phyloP scores from a whole-genome alignment of 2,888 invertebrate species.

The Caenorhabditis plicata region DNA sequence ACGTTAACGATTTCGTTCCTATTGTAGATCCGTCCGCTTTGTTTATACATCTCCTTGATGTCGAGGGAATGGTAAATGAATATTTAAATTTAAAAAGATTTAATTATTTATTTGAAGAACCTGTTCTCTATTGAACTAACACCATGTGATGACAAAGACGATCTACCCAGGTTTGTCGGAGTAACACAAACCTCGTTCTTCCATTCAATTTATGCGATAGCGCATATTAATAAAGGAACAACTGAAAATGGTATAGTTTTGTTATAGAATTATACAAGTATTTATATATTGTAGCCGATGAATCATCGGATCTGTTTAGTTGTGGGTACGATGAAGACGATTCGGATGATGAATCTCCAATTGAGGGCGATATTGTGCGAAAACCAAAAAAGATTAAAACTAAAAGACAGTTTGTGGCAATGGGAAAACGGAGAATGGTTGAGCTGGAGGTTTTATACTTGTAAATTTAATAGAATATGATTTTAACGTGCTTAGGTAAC shows the following conservation, averaged over 20 bases:
- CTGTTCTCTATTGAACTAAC: conserved; percentile 76
- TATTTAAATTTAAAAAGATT: neutral
- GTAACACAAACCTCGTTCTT: conserved; percentile 44
- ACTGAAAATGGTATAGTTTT: conserved; percentile 9
- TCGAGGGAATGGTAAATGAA: conserved; percentile 76
- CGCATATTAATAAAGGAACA: conserved; percentile 11
- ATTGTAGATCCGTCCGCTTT: conserved; percentile 19
- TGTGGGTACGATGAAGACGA: conserved; percentile 14
- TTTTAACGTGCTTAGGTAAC: too few relatives aligned
- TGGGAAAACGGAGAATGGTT: conserved; percentile 25
- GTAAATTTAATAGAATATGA: too few relatives aligned
- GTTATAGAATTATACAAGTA: neutral
- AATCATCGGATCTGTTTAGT: conserved; percentile 14
- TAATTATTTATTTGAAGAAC: conserved; percentile 67
- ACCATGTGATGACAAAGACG: conserved; percentile 7
- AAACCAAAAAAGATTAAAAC: conserved; percentile 6
- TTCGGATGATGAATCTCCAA: conserved; percentile 4
- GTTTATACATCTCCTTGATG: conserved; percentile 77
- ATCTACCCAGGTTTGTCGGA: conserved; percentile 28
- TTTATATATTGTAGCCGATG: conserved; percentile 2
- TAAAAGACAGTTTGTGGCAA: conserved; percentile 23
- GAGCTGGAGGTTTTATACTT: conserved; percentile 19
- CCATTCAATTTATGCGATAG: conserved; percentile 25
- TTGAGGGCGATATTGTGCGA: conserved; percentile 1
- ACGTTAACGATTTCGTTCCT: conserved; percentile 30